Conservation (phyloP, 1,140 invertebrate species). For the Papilio polyxenes region DNA sequence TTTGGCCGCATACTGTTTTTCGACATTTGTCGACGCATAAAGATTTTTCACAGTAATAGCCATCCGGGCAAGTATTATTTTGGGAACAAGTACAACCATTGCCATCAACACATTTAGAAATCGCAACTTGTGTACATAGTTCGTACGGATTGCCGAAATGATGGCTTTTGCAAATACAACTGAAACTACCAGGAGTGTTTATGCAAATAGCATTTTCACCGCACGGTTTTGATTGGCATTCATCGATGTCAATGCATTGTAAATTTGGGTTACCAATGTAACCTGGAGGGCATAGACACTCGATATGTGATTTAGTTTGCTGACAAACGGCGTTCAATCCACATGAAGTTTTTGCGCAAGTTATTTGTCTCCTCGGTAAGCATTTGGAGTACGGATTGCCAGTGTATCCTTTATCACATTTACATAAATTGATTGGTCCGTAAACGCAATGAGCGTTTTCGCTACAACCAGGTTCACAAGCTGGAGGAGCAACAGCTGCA, state of each 20-base stretch:
- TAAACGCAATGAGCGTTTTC: slow-evolving; percentile 94
- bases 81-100: slow-evolving; percentile 85
- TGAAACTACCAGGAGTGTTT: slow-evolving; percentile 92
- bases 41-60: slow-evolving; percentile 86
- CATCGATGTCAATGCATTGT: slow-evolving; percentile 91
- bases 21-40: slow-evolving; percentile 88
- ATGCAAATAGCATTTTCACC: slow-evolving; percentile 93
- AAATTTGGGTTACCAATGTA: slow-evolving; percentile 93
- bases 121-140: slow-evolving; percentile 86
- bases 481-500: slow-evolving; percentile 88
- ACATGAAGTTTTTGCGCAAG: slow-evolving; percentile 88
- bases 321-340: slow-evolving; percentile 89
- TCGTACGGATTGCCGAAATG: slow-evolving; percentile 93
- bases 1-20: slow-evolving; percentile 88
- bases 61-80: slow-evolving; percentile 86
- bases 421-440: slow-evolving; percentile 87
- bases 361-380: slow-evolving; percentile 84
- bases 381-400: slow-evolving; percentile 95
- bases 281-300: slow-evolving; percentile 91
- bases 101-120: slow-evolving; percentile 85
- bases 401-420: slow-evolving; percentile 90
- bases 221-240: slow-evolving; percentile 91
- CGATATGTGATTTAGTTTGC: slow-evolving; percentile 86
- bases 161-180: slow-evolving; percentile 91
- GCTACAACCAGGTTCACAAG: slow-evolving; percentile 90